phyloP scores from a whole-genome alignment of 53 echinoderm and acorn worm genomes.

The Holothuria leucospilota region DNA sequence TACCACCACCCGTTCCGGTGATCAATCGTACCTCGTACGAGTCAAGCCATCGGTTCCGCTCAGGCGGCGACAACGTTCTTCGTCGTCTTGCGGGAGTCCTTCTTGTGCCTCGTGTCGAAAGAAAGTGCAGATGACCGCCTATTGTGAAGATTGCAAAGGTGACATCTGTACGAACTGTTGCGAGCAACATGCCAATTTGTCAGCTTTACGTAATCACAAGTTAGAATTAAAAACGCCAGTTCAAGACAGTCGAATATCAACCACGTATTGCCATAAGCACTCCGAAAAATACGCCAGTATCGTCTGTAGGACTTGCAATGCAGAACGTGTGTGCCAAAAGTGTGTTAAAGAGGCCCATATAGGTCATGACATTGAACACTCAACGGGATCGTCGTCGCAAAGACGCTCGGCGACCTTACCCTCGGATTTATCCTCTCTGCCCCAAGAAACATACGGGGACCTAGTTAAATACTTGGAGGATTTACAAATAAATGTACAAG shows the following conservation, averaged over 20 bases:
- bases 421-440: too few species aligned
- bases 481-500: too few species aligned
- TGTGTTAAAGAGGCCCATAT: neutral
- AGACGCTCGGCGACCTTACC: too few species aligned
- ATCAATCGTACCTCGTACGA: neutral
- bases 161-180: slow-evolving; percentile 10
- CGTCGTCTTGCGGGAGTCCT: neutral
- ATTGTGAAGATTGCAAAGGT: slow-evolving; percentile 11
- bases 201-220: slow-evolving; percentile 4
- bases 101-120: neutral
- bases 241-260: neutral
- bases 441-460: too few species aligned
- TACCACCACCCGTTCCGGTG: neutral
- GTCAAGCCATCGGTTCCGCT: neutral
- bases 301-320: neutral
- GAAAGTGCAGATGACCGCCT: neutral
- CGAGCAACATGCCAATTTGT: slow-evolving; percentile 13
- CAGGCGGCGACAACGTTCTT: neutral
- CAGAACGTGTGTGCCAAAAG: neutral
- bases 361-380: neutral
- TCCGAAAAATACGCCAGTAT: neutral
- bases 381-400: too few species aligned
- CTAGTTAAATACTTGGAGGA: too few species aligned
- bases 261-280: neutral
- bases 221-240: neutral